phyloP scores from a whole-genome alignment of 2,113 vertebrate genomes.

The Grus americana region DNA sequence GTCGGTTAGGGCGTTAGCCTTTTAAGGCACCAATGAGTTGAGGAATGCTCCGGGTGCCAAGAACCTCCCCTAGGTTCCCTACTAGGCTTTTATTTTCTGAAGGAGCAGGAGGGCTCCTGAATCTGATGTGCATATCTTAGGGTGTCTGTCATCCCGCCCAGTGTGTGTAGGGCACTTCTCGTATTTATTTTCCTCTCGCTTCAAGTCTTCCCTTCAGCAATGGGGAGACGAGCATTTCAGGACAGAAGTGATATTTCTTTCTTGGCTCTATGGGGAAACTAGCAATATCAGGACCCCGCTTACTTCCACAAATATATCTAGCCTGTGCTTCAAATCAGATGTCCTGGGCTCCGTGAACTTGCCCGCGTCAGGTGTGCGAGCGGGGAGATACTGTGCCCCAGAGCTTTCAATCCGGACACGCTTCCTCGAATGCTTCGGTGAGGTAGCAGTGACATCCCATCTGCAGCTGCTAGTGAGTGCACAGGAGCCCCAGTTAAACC shows the following conservation, averaged over 20 bases:
- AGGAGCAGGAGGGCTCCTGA: neutral
- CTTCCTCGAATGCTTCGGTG: neutral
- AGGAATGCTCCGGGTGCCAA: accelerated
- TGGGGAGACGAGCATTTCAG: neutral
- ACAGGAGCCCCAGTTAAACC: accelerated
- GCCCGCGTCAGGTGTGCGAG: neutral
- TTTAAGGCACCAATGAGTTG: neutral
- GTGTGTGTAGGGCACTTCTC: neutral
- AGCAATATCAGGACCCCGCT: accelerated
- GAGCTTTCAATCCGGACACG: neutral
- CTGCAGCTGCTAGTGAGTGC: accelerated
- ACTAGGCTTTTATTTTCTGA: too few species aligned
- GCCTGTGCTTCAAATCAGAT: neutral
- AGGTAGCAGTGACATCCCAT: accelerated
- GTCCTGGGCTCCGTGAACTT: neutral
- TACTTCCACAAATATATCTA: neutral
- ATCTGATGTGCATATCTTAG: neutral
- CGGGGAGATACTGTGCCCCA: neutral
- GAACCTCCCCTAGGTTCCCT: too few species aligned
- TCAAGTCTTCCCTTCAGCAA: neutral
- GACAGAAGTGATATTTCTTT: neutral
- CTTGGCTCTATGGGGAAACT: neutral
- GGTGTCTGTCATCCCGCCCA: too few species aligned
- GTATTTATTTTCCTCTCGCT: neutral
- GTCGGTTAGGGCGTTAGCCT: neutral